phyloP scores from a whole-genome alignment of 2,113 vertebrate genomes.

The Steatornis caripensis region DNA sequence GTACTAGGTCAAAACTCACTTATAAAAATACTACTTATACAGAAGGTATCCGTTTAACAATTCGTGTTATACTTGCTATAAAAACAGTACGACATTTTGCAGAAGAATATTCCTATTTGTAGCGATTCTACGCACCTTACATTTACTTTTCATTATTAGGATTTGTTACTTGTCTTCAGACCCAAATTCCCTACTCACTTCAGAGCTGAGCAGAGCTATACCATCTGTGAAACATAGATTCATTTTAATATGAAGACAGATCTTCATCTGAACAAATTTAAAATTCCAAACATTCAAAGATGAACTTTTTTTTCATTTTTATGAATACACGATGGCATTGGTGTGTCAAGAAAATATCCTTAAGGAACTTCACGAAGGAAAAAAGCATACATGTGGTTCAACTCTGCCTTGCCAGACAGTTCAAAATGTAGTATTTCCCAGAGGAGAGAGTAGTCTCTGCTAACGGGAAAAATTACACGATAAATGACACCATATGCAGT shows the following conservation, averaged over 20 bases:
- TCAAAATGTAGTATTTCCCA: not conserved
- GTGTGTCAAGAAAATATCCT: not conserved
- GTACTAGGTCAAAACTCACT: not conserved
- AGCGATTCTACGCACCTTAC: not conserved
- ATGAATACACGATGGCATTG: not conserved
- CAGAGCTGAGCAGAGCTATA: not conserved
- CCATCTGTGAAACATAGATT: not conserved
- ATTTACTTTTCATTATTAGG: not conserved
- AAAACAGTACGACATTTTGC: not conserved
- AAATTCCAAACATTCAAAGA: not conserved
- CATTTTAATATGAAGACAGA: not conserved
- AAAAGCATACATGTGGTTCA: not conserved
- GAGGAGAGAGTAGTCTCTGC: not conserved
- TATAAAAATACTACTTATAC: not conserved
- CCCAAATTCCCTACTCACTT: not conserved
- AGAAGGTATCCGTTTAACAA: not conserved
- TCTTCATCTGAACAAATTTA: not conserved
- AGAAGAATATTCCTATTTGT: not conserved
- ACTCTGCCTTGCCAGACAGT: not conserved
- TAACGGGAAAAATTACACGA: not conserved
- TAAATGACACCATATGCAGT: not conserved
- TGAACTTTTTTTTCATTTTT: not conserved
- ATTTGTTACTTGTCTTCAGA: not conserved
- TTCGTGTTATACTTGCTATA: not conserved
- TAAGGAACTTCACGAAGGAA: not conserved